These are phyloP conservation scores for Tetrax tetrax DNA, from an alignment of 2,113 vertebrate genomes.

Conservation along the genomic window DNA sequence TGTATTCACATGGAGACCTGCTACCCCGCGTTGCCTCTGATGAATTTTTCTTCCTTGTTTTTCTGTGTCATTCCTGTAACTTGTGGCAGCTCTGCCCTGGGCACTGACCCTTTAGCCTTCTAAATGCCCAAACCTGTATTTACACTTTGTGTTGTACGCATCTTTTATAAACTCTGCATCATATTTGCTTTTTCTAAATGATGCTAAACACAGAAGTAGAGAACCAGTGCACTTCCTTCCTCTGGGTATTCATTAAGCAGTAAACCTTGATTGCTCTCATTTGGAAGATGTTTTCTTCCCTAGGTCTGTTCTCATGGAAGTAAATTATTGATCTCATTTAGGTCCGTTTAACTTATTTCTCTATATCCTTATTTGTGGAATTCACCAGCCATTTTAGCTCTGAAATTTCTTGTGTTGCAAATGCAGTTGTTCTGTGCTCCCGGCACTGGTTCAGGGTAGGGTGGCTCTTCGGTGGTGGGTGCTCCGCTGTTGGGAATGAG, in stretches of 20 bases:
- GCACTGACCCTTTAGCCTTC: background rate
- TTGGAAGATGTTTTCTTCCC: background rate
- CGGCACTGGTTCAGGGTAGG: background rate
- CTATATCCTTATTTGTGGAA: background rate
- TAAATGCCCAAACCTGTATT: background rate
- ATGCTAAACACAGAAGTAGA: background rate
- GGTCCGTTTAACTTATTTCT: background rate
- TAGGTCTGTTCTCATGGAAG: background rate
- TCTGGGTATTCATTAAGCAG: background rate
- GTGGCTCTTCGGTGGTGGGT: background rate
- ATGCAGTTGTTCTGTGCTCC: accelerated
- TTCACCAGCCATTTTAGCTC: background rate
- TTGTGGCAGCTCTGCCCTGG: background rate
- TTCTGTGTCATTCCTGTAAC: background rate
- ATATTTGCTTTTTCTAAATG: background rate
- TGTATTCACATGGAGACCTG: background rate
- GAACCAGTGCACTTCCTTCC: background rate
- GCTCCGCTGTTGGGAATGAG: background rate
- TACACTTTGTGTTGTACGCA: background rate
- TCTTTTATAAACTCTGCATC: background rate
- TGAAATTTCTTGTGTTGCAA: background rate
- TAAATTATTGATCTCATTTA: background rate
- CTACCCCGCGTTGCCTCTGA: background rate
- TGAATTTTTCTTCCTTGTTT: accelerated
- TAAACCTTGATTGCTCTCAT: background rate